Evolutionary conservation across 2,797 vertebrate species (phyloP).

Genomic region (Eospalax fontanierii): DNA sequence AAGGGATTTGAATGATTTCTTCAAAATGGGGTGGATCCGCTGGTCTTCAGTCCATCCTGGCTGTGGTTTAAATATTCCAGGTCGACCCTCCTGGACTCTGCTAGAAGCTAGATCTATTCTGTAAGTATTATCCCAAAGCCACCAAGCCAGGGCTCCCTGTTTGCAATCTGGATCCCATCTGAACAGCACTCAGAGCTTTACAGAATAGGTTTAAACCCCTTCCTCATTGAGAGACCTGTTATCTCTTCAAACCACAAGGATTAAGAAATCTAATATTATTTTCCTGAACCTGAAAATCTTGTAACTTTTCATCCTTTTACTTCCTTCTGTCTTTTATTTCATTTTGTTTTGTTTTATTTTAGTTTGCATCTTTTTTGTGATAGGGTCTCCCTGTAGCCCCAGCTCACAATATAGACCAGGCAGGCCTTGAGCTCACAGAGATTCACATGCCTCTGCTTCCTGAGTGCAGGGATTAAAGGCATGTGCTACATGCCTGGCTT

Average conservation of each 20-base stretch:
- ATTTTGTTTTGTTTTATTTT: too few species aligned
- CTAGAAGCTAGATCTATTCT: background rate
- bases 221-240: background rate
- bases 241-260: background rate
- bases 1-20: background rate
- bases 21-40: background rate
- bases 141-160: background rate
- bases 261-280: background rate
- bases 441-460: too few species aligned
- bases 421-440: too few species aligned
- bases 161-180: background rate
- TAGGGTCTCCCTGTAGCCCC: too few species aligned
- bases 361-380: too few species aligned
- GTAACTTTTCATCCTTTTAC: background rate
- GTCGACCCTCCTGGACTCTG: background rate
- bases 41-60: background rate
- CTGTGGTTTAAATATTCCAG: background rate
- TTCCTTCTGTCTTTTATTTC: too few species aligned
- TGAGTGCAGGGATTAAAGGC: too few species aligned
- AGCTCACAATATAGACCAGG: too few species aligned
- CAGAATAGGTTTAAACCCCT: background rate
- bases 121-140: background rate
- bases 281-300: background rate
- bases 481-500: too few species aligned
- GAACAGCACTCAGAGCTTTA: background rate